Base-by-base conservation (phyloP, 2,888 invertebrate genomes). In the Mesochorus sp. region DNA sequence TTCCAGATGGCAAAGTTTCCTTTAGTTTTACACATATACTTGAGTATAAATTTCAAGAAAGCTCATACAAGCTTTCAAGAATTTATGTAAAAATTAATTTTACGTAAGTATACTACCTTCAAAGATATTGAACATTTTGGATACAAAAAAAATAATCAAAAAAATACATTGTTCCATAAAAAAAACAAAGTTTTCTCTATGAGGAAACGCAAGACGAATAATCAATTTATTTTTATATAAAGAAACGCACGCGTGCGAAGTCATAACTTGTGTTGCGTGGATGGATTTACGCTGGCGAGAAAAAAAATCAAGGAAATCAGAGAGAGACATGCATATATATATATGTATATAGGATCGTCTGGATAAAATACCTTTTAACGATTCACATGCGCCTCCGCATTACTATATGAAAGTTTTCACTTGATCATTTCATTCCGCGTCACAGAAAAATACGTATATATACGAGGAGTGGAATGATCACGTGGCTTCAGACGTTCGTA, bases 351-450 rank as follows among this genome's bases (percentile, higher is more conserved):
- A 10, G 4, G 51, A 51, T 66, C 28, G 44, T 12, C 44, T 31
- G 55, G n/a, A 31, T 37, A 14, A 44, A 55, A 68, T 44, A 68
- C 67, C 55, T 57, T 37, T 10, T 53, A 68, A 53, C 67, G 67
- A 57, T 57, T 57, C 44, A 44, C 67, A n/a, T n/a, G 26, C 28
- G 44, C 0, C 14, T 39, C 66, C 26, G 39, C 34, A n/a, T 37
- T 39, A 17, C 14, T n/a, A 12, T 44, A 66, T 26, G 44, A 57
- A 68, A 68, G 67, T 55, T 68, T 68, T 68, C 67, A 68, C 67
- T 57, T 55, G 44, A 55, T 68, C 55, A 68, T 68, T 68, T 68
- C 55, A 67, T 67, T 67, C 55, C 55, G 34, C n/a, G n/a, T n/a
- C n/a, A n/a, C n/a, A n/a, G n/a, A n/a, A n/a, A n/a, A n/a, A n/a